These are phyloP conservation scores for Mythimna vitellina DNA, from an alignment of 2,888 invertebrate species.

Conservation along the genomic window DNA sequence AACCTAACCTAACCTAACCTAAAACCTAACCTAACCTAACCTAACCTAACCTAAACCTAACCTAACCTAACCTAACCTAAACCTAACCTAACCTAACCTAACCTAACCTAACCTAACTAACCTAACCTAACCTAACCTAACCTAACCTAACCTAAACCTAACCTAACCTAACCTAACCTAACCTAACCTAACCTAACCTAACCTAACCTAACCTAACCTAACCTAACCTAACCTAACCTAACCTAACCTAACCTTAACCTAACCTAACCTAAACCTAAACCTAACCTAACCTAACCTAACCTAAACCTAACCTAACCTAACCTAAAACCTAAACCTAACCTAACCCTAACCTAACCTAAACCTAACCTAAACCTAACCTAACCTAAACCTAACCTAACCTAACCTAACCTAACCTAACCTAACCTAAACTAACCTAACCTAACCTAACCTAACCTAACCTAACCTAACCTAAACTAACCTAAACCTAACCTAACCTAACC, in stretches of 20 bases:
- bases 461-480: not conserved
- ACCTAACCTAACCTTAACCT: slow-evolving; percentile 1
- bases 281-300: slow-evolving; percentile 1
- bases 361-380: not conserved
- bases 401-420: slow-evolving; percentile 1
- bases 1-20: slow-evolving; percentile 1
- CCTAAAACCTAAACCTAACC: slow-evolving; percentile 1
- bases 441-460: slow-evolving; percentile 1
- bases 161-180: not conserved
- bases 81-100: slow-evolving; percentile 36
- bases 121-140: slow-evolving; percentile 1
- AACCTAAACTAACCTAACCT: not conserved
- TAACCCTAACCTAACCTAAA: slow-evolving; percentile 1
- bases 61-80: slow-evolving; percentile 1
- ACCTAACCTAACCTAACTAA: slow-evolving; percentile 1
- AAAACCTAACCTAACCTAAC: not conserved
- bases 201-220: slow-evolving; percentile 2
- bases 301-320: slow-evolving; percentile 1
- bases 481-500: slow-evolving; percentile 36
- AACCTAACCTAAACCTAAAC: slow-evolving; percentile 6
- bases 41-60: slow-evolving; percentile 1
- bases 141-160: not conserved
- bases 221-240: not conserved
- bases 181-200: slow-evolving; percentile 1
- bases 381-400: slow-evolving; percentile 1